Percentiles rank a stretch among this genome's conserved stretches.
phyloP scores from a whole-genome alignment of 2,888 invertebrate genomes.

The Augiades crinisus region DNA sequence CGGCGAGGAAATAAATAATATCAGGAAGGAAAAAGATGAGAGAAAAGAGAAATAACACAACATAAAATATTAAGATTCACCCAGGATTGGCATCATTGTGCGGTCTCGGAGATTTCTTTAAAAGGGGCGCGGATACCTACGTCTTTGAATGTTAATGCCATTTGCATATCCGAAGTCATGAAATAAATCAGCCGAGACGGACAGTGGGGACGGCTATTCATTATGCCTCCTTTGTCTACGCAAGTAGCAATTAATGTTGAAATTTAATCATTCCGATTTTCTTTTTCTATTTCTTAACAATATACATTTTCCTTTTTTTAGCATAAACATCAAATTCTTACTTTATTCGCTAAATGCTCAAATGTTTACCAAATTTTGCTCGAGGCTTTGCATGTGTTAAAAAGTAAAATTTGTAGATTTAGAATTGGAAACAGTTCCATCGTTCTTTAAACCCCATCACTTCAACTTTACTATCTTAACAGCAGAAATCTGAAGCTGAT shows the following conservation, averaged over 20 bases:
- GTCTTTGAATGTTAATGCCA: constrained; percentile 79
- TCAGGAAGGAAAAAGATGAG: constrained; percentile 76
- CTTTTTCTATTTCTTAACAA: constrained; percentile 29
- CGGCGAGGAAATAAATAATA: constrained; percentile 79
- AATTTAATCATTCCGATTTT: constrained; percentile 47
- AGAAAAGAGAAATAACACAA: constrained; percentile 79
- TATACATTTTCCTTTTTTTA: constrained; percentile 11
- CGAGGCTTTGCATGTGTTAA: no score
- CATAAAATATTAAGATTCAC: constrained; percentile 81
- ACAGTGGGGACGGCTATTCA: constrained; percentile 73
- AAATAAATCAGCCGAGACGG: constrained; percentile 80
- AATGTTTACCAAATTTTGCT: no score
- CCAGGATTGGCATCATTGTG: constrained; percentile 79
- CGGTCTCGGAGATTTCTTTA: constrained; percentile 65
- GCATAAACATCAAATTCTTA: no score
- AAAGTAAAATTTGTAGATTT: no score
- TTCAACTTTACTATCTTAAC: no score
- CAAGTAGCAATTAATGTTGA: constrained; percentile 67
- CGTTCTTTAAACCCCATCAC: no score
- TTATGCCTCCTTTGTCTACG: constrained; percentile 69
- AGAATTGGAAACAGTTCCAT: no score
- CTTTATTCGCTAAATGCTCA: no score
- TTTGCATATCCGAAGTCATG: constrained; percentile 82
- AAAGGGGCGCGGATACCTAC: constrained; percentile 63
- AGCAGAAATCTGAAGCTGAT: no score